These are phyloP conservation scores for Synaphobranchus kaupii DNA, from an alignment of 2,797 vertebrate genomes.

Conservation along the genomic window DNA sequence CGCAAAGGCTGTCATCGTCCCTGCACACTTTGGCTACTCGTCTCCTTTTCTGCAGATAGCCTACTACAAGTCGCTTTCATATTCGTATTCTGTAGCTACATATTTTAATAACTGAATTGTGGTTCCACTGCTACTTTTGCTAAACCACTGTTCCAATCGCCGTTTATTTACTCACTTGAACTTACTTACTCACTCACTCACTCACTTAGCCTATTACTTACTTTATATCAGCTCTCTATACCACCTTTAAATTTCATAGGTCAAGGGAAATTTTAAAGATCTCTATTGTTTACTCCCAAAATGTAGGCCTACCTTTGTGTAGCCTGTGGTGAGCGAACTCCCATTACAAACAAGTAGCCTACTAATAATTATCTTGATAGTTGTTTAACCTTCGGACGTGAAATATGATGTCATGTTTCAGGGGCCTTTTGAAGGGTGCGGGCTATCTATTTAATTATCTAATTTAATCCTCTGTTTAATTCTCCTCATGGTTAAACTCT, in stretches of 20 bases:
- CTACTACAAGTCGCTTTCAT: background rate
- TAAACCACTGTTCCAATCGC: background rate
- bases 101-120: background rate
- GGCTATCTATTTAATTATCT: slow-evolving; percentile 21
- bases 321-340: background rate
- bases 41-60: background rate
- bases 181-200: too few relatives aligned
- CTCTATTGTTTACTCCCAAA: background rate
- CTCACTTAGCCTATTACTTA: too few relatives aligned
- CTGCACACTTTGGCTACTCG: background rate
- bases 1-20: background rate
- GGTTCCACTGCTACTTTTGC: background rate
- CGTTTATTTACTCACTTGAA: too few relatives aligned
- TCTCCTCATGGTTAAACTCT: slow-evolving; percentile 15
- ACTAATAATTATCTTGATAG: slow-evolving; percentile 10
- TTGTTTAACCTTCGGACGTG: slow-evolving; percentile 9
- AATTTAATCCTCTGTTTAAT: slow-evolving; percentile 20
- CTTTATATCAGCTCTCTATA: background rate
- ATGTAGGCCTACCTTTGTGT: background rate
- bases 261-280: background rate
- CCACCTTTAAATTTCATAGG: background rate
- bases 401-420: slow-evolving; percentile 7
- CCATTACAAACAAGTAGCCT: background rate
- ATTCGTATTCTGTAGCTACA: background rate
- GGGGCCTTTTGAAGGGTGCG: background rate